Percentiles rank a stretch among this genome's conserved stretches.
These are phyloP conservation scores for Sisyra terminalis DNA, from an alignment of 2,888 invertebrate genomes.

Conservation along the genomic window DNA sequence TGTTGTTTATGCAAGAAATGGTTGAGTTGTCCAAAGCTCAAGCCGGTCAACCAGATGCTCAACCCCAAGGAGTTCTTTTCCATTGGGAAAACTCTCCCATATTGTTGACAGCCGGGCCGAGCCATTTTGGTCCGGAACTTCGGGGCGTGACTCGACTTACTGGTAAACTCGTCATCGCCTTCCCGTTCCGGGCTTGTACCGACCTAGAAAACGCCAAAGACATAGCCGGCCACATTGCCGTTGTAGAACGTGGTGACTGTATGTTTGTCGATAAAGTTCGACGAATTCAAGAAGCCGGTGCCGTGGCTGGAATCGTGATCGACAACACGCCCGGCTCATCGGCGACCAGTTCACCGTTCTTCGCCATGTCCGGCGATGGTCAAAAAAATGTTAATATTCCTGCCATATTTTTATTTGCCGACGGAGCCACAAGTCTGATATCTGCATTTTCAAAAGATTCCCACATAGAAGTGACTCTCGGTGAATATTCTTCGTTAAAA, in stretches of 20 bases:
- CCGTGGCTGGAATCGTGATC: conserved; percentile 67
- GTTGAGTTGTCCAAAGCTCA: conserved; percentile 70
- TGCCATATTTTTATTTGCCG: conserved; percentile 73
- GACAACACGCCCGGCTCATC: conserved; percentile 68
- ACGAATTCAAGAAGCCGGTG: conserved; percentile 65
- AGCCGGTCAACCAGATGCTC: conserved; percentile 35
- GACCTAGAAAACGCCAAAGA: conserved; percentile 38
- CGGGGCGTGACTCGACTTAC: conserved; percentile 42
- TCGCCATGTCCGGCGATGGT: conserved; percentile 95
- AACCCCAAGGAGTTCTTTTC: conserved; percentile 33
- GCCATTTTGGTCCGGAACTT: conserved; percentile 75
- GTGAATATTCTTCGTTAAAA: conserved; percentile 26
- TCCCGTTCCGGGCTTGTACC: conserved; percentile 52
- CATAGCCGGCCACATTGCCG: conserved; percentile 55
- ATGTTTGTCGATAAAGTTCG: conserved; percentile 93
- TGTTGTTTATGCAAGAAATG: conserved; percentile 96
- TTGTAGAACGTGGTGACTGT: conserved; percentile 85
- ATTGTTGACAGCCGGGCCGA: conserved; percentile 64
- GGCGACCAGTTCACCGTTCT: conserved; percentile 61
- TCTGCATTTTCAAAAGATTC: conserved; percentile 38
- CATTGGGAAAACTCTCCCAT: conserved; percentile 23
- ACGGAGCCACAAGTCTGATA: conserved; percentile 55
- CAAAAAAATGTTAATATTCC: conserved; percentile 74
- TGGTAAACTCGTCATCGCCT: conserved; percentile 45
- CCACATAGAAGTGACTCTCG: conserved; percentile 34